Evolutionary conservation across 2,888 invertebrate genomes (phyloP).

Genomic region (Falcaria lacertinaria): DNA sequence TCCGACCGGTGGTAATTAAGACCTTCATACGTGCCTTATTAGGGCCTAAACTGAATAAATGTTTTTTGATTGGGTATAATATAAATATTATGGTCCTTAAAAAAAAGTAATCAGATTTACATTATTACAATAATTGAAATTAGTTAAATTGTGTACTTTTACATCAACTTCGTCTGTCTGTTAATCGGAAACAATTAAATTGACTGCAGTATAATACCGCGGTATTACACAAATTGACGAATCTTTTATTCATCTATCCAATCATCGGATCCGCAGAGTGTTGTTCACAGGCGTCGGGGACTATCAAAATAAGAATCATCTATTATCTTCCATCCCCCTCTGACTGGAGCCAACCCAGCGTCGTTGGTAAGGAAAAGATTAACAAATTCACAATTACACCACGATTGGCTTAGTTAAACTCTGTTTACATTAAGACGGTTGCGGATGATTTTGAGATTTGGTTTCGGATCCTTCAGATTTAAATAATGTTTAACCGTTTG

Average conservation of each 20-base stretch:
- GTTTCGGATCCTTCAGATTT: constrained; percentile 14
- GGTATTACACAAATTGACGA: constrained; percentile 69
- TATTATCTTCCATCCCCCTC: constrained; percentile 24
- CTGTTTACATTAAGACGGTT: constrained; percentile 43
- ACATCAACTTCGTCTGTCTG: constrained; percentile 7
- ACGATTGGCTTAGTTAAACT: constrained; percentile 69
- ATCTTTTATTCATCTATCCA: constrained; percentile 76
- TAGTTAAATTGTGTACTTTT: too few relatives aligned
- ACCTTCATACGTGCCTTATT: too few relatives aligned
- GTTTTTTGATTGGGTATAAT: too few relatives aligned
- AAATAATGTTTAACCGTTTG: constrained; percentile 17
- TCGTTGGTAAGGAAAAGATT: constrained; percentile 25
- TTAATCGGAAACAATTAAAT: constrained; percentile 43
- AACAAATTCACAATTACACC: constrained; percentile 41
- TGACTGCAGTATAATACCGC: constrained; percentile 64
- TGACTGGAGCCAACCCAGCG: constrained; percentile 13
- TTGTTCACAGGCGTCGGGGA: constrained; percentile 64
- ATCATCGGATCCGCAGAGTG: constrained; percentile 65
- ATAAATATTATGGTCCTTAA: too few relatives aligned
- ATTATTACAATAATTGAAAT: too few relatives aligned
- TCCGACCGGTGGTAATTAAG: too few relatives aligned
- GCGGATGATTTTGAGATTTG: constrained; percentile 13
- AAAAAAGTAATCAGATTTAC: too few relatives aligned
- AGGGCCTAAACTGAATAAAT: too few relatives aligned
- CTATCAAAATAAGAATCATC: constrained; percentile 52